Percentiles rank a stretch among this genome's conserved stretches.
Conservation (phyloP, 1,140 invertebrate genomes). For the Pemphigus obesinymphae region DNA sequence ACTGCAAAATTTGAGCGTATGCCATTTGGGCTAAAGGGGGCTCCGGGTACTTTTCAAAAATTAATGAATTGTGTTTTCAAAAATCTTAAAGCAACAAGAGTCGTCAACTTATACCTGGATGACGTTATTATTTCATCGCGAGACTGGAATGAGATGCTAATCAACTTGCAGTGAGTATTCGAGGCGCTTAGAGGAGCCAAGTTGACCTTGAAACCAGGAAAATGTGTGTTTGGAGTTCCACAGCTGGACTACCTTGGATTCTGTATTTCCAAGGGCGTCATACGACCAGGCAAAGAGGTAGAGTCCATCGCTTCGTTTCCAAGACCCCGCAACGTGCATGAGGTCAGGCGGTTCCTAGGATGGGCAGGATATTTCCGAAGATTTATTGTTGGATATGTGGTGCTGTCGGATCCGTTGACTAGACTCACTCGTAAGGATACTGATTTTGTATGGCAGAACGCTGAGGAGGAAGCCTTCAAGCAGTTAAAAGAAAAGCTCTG, state of each 20-base stretch:
- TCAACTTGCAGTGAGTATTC: background rate
- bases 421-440: background rate
- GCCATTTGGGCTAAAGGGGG: slow-evolving; percentile 46
- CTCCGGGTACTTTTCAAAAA: background rate
- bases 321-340: background rate
- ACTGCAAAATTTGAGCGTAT: slow-evolving; percentile 43
- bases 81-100: background rate
- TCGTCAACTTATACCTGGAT: background rate
- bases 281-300: background rate
- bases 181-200: background rate
- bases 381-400: background rate
- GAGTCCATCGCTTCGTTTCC: background rate
- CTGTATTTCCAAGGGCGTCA: background rate
- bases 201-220: background rate
- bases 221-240: background rate
- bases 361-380: background rate
- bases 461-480: background rate
- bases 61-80: slow-evolving; percentile 25
- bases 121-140: background rate
- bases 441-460: background rate
- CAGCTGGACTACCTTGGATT: background rate
- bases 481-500: slow-evolving; percentile 40
- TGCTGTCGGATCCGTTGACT: background rate
- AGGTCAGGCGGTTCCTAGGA: background rate
- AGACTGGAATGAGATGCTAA: background rate